Conservation (phyloP, 2,888 invertebrate genomes). For the Crossocerus cetratus region DNA sequence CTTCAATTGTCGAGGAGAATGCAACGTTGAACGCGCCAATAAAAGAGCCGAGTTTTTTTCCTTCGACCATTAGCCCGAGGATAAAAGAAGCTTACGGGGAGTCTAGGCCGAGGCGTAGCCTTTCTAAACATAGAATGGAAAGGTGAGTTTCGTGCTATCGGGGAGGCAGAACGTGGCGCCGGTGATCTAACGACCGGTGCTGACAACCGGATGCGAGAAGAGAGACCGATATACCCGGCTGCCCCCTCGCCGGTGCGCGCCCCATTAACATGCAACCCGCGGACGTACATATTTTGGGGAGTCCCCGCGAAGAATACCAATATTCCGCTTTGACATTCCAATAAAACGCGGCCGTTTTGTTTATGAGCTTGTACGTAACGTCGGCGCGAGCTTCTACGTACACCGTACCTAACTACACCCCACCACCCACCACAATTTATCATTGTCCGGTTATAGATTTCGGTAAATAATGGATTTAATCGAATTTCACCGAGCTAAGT, state of each 20-base stretch:
- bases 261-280: constrained; percentile 76
- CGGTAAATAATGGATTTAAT: too few species aligned
- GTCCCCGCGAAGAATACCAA: constrained; percentile 75
- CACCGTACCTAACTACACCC: constrained; percentile 18
- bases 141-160: constrained; percentile 51
- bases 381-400: constrained; percentile 40
- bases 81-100: background rate
- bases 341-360: constrained; percentile 77
- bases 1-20: background rate
- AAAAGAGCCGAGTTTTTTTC: too few species aligned
- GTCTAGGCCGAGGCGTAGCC: constrained; percentile 12
- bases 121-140: constrained; percentile 48
- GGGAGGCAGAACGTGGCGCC: constrained; percentile 47
- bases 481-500: too few species aligned
- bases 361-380: constrained; percentile 73
- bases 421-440: background rate
- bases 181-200: constrained; percentile 65
- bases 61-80: too few species aligned
- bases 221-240: constrained; percentile 63
- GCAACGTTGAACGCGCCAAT: too few species aligned
- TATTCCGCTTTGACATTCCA: constrained; percentile 77
- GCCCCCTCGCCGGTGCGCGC: constrained; percentile 59
- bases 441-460: too few species aligned
- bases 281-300: constrained; percentile 76
- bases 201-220: constrained; percentile 75